Evolutionary conservation across 1,140 invertebrate species (phyloP).

Genomic region (Halesus radiatus): DNA sequence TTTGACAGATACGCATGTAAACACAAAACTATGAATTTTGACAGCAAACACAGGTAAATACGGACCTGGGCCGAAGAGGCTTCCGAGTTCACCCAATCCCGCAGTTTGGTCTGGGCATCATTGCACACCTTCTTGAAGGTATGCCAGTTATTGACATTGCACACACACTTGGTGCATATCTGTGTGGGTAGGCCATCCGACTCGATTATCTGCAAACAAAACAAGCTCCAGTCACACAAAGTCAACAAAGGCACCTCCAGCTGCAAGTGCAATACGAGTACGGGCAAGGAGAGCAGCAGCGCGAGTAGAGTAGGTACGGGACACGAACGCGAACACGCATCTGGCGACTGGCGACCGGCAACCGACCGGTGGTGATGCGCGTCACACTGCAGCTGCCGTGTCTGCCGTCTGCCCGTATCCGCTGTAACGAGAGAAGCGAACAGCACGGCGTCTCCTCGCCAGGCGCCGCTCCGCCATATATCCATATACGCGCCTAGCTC

Average conservation of each 20-base stretch:
- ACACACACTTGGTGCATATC: conserved; percentile 71
- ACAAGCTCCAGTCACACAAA: conserved; percentile 35
- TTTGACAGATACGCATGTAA: not conserved
- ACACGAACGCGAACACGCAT: conserved; percentile 20
- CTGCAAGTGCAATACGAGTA: not conserved
- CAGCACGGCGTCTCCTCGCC: not conserved
- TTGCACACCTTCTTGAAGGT: conserved; percentile 70
- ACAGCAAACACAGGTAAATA: not conserved
- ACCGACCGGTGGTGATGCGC: conserved; percentile 22
- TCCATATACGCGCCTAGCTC: conserved; percentile 25
- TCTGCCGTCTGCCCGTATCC: not conserved
- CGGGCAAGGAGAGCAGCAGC: not conserved
- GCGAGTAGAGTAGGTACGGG: too few relatives aligned
- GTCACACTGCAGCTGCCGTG: conserved; percentile 19
- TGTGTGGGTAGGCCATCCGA: conserved; percentile 71
- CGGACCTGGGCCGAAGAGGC: conserved; percentile 67
- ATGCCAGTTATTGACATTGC: conserved; percentile 72
- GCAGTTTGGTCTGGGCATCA: conserved; percentile 71
- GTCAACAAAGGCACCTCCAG: conserved; percentile 27
- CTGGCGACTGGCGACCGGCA: too few relatives aligned
- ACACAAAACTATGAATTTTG: not conserved
- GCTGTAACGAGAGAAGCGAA: not conserved
- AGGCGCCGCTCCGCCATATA: not conserved
- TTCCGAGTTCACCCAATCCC: conserved; percentile 68
- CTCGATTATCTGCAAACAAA: conserved; percentile 69